phyloP scores from a whole-genome alignment of 2,888 invertebrate genomes.

The Mesorhabditis sp. region DNA sequence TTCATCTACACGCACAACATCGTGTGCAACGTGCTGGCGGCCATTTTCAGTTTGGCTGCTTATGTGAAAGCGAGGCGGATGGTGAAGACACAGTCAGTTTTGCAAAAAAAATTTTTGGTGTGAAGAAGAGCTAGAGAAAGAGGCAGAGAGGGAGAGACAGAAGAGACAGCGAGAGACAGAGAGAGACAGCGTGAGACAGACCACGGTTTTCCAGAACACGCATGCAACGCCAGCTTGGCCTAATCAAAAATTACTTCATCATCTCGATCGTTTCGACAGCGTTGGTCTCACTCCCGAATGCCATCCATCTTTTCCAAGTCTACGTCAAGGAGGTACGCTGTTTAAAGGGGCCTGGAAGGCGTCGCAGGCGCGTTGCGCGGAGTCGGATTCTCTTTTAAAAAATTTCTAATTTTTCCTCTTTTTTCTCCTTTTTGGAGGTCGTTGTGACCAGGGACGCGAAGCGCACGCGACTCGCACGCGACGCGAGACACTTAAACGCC shows the following conservation, averaged over 20 bases:
- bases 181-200: background rate
- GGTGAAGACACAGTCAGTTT: conserved; percentile 30
- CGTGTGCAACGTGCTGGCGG: conserved; percentile 32
- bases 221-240: conserved; percentile 34
- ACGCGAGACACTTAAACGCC: too few relatives aligned
- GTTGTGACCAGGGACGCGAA: conserved; percentile 13
- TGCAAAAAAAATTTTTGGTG: background rate
- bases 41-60: conserved; percentile 32
- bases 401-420: too few relatives aligned
- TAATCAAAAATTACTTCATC: conserved; percentile 39
- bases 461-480: too few relatives aligned
- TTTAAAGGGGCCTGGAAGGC: too few relatives aligned
- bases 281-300: conserved; percentile 38
- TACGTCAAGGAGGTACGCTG: conserved; percentile 26
- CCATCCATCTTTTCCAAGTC: conserved; percentile 32
- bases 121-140: background rate
- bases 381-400: too few relatives aligned
- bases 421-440: too few relatives aligned
- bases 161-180: background rate
- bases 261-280: conserved; percentile 41
- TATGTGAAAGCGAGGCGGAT: conserved; percentile 31
- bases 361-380: too few relatives aligned
- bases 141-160: background rate
- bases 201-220: conserved; percentile 26
- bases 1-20: conserved; percentile 42